Evolutionary conservation across 2,113 vertebrate genomes (phyloP).

Genomic region (Dryoscopus gambensis): DNA sequence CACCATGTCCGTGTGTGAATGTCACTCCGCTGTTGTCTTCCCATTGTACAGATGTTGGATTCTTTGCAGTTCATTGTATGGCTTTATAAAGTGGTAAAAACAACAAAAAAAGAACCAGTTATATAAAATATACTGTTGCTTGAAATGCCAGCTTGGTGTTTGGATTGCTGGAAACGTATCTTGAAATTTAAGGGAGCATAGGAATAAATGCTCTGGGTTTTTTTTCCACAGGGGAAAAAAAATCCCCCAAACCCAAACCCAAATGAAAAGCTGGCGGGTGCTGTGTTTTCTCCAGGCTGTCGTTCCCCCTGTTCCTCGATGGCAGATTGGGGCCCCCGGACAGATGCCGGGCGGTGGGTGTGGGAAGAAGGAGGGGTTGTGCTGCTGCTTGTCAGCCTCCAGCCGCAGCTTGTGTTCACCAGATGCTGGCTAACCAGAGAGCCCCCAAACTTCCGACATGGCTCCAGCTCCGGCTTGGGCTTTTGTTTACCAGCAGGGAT

Average conservation of each 20-base stretch:
- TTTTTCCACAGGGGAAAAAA: neutral
- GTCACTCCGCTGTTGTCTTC: constrained; percentile 68
- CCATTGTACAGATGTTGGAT: constrained; percentile 81
- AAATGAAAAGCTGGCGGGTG: neutral
- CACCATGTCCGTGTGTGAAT: constrained; percentile 73
- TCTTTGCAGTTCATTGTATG: constrained; percentile 88
- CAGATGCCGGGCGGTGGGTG: neutral
- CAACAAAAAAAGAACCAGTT: constrained; percentile 66
- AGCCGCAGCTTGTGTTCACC: constrained; percentile 23
- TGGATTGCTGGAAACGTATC: constrained; percentile 26
- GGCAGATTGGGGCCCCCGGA: neutral
- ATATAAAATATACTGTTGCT: constrained; percentile 75
- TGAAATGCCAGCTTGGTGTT: constrained; percentile 61
- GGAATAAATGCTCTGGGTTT: constrained; percentile 35
- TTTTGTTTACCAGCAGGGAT: neutral
- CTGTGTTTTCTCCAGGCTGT: neutral
- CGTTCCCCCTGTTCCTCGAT: neutral
- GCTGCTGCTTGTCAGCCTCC: constrained; percentile 25
- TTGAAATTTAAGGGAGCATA: constrained; percentile 6
- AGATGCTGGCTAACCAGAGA: constrained; percentile 14
- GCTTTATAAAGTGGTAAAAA: constrained; percentile 90
- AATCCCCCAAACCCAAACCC: neutral
- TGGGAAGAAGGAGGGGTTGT: constrained; percentile 20
- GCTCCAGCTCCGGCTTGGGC: neutral
- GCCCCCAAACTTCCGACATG: neutral